These are phyloP conservation scores for Aphidius colemani DNA, from an alignment of 2,888 invertebrate genomes.

Conservation along the genomic window DNA sequence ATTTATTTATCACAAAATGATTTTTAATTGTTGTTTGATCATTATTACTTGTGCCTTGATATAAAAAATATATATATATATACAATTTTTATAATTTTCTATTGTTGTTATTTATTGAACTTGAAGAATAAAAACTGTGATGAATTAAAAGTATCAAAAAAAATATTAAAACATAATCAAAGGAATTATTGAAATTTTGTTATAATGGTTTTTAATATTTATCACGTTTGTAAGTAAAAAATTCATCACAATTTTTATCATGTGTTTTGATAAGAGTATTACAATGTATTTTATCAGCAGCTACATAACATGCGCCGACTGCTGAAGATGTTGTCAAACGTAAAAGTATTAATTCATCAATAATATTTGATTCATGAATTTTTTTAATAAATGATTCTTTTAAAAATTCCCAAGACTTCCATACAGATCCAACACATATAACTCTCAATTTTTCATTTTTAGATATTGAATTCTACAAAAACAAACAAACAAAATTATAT, in stretches of 20 bases:
- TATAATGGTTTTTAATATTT: conserved; percentile 24
- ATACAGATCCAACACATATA: conserved; percentile 93
- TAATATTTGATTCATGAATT: conserved; percentile 60
- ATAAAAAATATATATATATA: not conserved
- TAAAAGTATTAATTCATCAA: conserved; percentile 69
- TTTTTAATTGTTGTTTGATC: too few relatives aligned
- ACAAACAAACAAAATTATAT: conserved; percentile 12
- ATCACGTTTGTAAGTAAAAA: conserved; percentile 65
- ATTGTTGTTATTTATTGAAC: not conserved
- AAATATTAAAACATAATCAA: too few relatives aligned
- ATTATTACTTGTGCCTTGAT: conserved; percentile 2
- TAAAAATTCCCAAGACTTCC: conserved; percentile 88
- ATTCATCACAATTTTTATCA: conserved; percentile 69
- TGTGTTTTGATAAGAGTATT: conserved; percentile 71
- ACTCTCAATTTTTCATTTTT: conserved; percentile 70
- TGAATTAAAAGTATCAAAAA: conserved; percentile 1
- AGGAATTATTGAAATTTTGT: not conserved
- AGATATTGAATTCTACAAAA: conserved; percentile 61
- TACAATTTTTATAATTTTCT: not conserved
- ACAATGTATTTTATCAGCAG: conserved; percentile 72
- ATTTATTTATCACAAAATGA: too few relatives aligned
- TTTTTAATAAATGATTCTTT: conserved; percentile 71
- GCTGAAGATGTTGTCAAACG: conserved; percentile 77
- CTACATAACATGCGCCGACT: conserved; percentile 84
- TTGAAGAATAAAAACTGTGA: not conserved